These are phyloP conservation scores for Mallotus villosus DNA, from an alignment of 2,797 vertebrate species.

Conservation along the genomic window DNA sequence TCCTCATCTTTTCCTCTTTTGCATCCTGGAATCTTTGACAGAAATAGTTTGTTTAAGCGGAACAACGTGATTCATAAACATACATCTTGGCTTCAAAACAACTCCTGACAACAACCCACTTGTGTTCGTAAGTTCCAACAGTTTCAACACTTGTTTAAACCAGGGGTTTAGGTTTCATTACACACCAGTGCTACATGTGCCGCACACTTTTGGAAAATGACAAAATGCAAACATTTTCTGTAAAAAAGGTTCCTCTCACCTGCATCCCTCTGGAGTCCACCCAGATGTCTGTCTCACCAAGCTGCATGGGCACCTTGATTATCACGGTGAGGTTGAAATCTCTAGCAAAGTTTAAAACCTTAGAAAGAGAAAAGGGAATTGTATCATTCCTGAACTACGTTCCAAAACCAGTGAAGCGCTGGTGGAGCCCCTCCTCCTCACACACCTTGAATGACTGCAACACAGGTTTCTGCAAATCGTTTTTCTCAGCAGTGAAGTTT, in stretches of 20 bases:
- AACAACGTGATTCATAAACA: not conserved
- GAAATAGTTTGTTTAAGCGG: not conserved
- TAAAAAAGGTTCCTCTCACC: constrained; percentile 47
- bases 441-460: constrained; percentile 74
- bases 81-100: not conserved
- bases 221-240: no score
- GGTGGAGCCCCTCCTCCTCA: no score
- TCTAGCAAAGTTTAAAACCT: constrained; percentile 77
- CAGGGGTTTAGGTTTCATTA: not conserved
- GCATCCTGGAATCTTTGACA: constrained; percentile 66
- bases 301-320: constrained; percentile 74
- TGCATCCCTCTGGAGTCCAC: constrained; percentile 43
- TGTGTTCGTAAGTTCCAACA: not conserved
- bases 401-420: no score
- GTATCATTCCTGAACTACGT: not conserved
- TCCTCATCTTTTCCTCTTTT: constrained; percentile 26
- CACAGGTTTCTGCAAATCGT: constrained; percentile 56
- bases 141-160: not conserved
- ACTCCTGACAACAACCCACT: no score
- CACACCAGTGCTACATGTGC: not conserved
- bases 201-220: no score
- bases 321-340: constrained; percentile 66
- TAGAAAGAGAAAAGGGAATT: not conserved
- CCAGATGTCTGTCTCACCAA: constrained; percentile 73
- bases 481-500: constrained; percentile 73